Percentiles rank a stretch among this genome's conserved stretches.
Conservation (phyloP, 2,113 vertebrate genomes). For the Ophiodon elongatus region DNA sequence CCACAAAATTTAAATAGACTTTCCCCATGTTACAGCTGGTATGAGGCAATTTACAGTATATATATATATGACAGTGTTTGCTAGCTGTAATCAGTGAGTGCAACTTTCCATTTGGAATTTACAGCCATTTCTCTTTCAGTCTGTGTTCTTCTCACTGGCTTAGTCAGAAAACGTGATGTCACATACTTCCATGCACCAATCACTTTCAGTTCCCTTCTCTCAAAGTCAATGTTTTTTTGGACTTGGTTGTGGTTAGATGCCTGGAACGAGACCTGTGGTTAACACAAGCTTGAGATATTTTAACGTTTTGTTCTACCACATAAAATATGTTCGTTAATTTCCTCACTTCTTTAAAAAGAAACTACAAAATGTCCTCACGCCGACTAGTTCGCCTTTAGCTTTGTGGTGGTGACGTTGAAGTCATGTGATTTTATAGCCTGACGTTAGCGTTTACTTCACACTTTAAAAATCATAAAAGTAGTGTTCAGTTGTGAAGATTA, state of each 20-base stretch:
- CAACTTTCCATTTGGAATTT: slow-evolving; percentile 33
- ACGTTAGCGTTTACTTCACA: neutral
- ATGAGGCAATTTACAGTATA: slow-evolving; percentile 17
- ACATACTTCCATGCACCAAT: neutral
- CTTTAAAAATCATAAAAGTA: no score
- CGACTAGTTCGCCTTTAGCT: neutral
- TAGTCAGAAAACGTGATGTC: neutral
- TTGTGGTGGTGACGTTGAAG: neutral
- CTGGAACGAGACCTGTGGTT: neutral
- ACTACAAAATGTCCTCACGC: neutral
- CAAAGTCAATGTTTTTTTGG: neutral
- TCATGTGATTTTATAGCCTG: neutral
- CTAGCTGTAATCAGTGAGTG: neutral
- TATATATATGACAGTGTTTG: neutral
- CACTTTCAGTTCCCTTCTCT: neutral
- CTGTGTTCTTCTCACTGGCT: neutral
- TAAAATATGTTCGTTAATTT: neutral
- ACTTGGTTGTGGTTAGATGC: neutral
- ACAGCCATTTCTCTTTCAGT: neutral
- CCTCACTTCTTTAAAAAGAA: neutral
- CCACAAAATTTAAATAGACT: slow-evolving; percentile 47
- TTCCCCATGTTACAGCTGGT: slow-evolving; percentile 35
- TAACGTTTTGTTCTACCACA: neutral
- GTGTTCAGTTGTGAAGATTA: no score
- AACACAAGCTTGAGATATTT: neutral